Evolutionary conservation across 2,113 vertebrate genomes (phyloP).

Genomic region (Carassius auratus): DNA sequence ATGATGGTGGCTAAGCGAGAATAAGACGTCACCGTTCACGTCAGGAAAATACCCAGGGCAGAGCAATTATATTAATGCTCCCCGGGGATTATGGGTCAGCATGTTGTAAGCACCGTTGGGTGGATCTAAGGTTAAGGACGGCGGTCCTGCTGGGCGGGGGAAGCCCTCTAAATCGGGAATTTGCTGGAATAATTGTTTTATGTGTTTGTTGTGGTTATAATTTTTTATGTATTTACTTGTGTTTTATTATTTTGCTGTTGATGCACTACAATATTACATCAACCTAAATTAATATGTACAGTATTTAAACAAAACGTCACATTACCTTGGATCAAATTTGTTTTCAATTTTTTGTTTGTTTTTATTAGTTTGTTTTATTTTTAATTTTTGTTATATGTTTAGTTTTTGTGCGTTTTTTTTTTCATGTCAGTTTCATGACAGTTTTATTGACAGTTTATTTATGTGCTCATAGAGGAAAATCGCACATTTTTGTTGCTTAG

Average conservation of each 20-base stretch:
- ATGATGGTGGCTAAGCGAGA: conserved; percentile 21
- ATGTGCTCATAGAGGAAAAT: neutral
- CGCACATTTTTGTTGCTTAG: neutral
- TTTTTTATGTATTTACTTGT: neutral
- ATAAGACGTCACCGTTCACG: conserved; percentile 25
- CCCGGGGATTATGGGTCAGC: conserved; percentile 68
- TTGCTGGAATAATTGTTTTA: neutral
- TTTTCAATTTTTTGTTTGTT: no score
- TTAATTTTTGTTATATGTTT: no score
- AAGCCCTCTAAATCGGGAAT: conserved; percentile 4
- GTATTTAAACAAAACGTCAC: no score
- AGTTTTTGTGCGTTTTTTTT: no score
- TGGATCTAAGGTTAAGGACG: conserved; percentile 43
- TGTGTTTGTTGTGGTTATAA: neutral
- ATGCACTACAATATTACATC: neutral
- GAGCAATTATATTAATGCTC: conserved; percentile 52
- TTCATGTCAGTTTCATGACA: no score
- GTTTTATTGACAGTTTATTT: no score
- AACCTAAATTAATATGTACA: neutral
- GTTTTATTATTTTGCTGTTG: neutral
- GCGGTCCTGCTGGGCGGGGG: neutral
- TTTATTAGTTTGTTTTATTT: no score
- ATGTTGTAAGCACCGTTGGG: conserved; percentile 49
- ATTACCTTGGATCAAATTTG: no score
- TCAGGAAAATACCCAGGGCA: conserved; percentile 62